Percentiles rank a stretch among this genome's conserved stretches.
These are phyloP conservation scores for Xiphias gladius DNA, from an alignment of 2,113 vertebrate genomes.

Conservation along the genomic window DNA sequence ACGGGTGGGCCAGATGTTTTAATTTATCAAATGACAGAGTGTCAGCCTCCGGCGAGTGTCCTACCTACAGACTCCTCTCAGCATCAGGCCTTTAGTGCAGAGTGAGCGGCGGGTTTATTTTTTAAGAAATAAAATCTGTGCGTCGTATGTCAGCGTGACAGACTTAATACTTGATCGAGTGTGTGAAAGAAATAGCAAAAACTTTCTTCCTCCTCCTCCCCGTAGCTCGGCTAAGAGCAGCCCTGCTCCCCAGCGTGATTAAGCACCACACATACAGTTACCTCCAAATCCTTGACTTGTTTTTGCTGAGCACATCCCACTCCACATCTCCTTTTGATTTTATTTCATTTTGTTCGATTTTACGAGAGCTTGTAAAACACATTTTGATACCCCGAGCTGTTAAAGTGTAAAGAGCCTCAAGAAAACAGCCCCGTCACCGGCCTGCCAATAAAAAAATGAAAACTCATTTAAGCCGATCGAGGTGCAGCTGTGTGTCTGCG, in stretches of 20 bases:
- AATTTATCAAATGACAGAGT: too few species aligned
- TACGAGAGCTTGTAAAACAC: slow-evolving; percentile 72
- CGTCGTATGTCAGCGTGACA: too few species aligned
- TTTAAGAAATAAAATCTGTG: too few species aligned
- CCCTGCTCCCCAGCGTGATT: background rate
- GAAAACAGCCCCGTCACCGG: slow-evolving; percentile 67
- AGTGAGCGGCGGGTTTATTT: too few species aligned
- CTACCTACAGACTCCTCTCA: too few species aligned
- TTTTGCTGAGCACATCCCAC: slow-evolving; percentile 41
- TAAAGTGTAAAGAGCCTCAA: slow-evolving; percentile 79
- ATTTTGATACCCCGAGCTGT: slow-evolving; percentile 70
- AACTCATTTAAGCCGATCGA: slow-evolving; percentile 77
- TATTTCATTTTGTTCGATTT: slow-evolving; percentile 77
- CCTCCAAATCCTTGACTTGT: background rate
- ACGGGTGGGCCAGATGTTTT: too few species aligned
- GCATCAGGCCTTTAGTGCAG: too few species aligned
- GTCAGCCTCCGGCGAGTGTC: too few species aligned
- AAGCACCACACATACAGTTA: background rate
- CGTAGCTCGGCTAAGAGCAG: too few species aligned
- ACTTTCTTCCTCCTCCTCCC: too few species aligned
- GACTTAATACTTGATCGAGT: too few species aligned
- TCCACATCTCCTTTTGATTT: slow-evolving; percentile 57
- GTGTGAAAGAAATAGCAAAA: too few species aligned
- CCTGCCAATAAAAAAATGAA: slow-evolving; percentile 83
- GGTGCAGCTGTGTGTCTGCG: slow-evolving; percentile 55